Evolutionary conservation across 2,888 invertebrate genomes (phyloP).

Genomic region (Plagiodera versicolora): DNA sequence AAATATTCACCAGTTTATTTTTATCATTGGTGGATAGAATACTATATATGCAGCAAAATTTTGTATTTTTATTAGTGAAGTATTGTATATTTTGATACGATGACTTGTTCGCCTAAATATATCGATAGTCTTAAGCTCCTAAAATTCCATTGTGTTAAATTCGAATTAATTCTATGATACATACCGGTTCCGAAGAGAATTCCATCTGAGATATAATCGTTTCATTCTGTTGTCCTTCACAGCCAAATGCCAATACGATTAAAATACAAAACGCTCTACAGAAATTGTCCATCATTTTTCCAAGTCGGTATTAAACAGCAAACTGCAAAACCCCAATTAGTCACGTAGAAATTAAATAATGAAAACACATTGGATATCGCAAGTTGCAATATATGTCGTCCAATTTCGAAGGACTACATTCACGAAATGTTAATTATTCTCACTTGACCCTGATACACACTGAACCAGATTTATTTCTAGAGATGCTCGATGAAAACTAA

Average conservation of each 20-base stretch:
- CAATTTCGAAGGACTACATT: not conserved
- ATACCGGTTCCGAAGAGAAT: not conserved
- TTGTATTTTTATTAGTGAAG: too few relatives aligned
- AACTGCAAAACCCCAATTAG: not conserved
- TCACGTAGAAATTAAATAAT: not conserved
- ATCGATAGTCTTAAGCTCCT: too few relatives aligned
- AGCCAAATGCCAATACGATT: not conserved
- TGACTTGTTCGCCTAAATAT: too few relatives aligned
- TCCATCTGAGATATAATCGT: not conserved
- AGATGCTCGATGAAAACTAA: not conserved
- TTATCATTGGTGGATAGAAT: too few relatives aligned
- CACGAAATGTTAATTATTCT: not conserved
- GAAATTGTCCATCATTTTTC: not conserved
- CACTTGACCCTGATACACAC: not conserved
- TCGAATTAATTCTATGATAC: not conserved
- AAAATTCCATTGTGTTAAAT: not conserved
- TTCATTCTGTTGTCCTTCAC: not conserved
- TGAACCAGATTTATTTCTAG: not conserved
- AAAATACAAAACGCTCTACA: not conserved
- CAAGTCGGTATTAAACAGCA: not conserved
- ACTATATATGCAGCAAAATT: too few relatives aligned
- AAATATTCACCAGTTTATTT: too few relatives aligned
- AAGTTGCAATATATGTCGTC: not conserved
- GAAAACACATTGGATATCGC: not conserved
- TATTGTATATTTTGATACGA: too few relatives aligned